These are phyloP conservation scores for Polypedilum vanderplanki DNA, from an alignment of 1,140 invertebrate species.

Conservation along the genomic window DNA sequence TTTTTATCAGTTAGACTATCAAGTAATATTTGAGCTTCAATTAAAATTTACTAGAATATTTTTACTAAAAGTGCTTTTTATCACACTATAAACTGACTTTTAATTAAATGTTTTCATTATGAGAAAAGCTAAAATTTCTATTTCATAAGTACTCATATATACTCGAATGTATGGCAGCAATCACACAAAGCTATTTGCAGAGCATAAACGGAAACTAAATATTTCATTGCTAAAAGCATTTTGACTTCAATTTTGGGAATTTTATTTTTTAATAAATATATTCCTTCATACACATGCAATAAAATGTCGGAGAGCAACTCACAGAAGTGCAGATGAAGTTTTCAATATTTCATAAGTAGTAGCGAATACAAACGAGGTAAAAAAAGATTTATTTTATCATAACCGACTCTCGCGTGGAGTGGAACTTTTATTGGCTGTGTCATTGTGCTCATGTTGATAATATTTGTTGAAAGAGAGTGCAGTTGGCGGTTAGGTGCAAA, in stretches of 20 bases:
- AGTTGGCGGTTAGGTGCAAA: conserved; percentile 8
- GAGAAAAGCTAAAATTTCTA: background rate
- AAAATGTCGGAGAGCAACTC: background rate
- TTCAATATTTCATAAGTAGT: conserved; percentile 10
- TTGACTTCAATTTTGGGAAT: conserved; percentile 18
- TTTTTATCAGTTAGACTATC: background rate
- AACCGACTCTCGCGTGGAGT: background rate
- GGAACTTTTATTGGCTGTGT: background rate
- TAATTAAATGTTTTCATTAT: background rate
- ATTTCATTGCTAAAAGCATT: conserved; percentile 19
- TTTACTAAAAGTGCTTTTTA: background rate
- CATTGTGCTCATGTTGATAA: background rate
- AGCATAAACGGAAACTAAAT: conserved; percentile 13
- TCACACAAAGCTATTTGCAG: background rate
- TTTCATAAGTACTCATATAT: no score
- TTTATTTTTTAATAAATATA: background rate
- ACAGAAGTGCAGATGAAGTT: background rate
- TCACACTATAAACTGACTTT: background rate
- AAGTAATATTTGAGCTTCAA: background rate
- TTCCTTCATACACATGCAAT: background rate
- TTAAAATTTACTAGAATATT: background rate
- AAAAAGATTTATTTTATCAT: conserved; percentile 5
- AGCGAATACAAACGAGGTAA: background rate
- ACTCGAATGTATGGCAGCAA: background rate
- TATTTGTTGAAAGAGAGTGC: background rate